Base-by-base conservation (phyloP, 2,113 vertebrate species). In the Vicugna pacos region DNA sequence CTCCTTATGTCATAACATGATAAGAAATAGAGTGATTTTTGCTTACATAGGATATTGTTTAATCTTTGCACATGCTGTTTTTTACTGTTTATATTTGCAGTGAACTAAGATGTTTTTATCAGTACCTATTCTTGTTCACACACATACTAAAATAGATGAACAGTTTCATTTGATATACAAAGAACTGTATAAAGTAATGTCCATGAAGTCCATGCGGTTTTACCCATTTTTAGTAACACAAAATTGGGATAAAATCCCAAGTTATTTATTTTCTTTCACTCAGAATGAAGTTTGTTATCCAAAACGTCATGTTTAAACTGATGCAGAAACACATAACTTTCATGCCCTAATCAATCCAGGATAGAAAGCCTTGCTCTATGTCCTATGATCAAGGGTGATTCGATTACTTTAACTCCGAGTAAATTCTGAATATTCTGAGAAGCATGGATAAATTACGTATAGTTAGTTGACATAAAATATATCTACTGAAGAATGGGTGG, bases 1-100 rank as follows among this genome's bases (percentile, higher is more conserved):
- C 95, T 97, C 89, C 24, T 96, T 98, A 98, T 98, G 98, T 98
- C 98, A 98, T 97, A 98, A 98, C 98, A 98, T 97, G 67, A 91
- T 97, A 98, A 96, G 96, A 98, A 98, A 98, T 97, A 97, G 88
- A 93, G 77, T 95, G 97, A 97, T 97, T 98, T 86, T 98, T 97
- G 58, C 91, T 96, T 88, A 89, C 58, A 67, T 67, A 5, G 91
- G 87, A 69, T 93, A 95, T 94, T 81, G 6, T 46, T 97, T 97
- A 97, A 97, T 98, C 97, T 97, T 97, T 95, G 35, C 22, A 84
- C 85, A 86, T 91, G 17, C 12, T 95, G 50, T 95, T 98, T 95
- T 95, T 93, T 97, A 85, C 75, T 98, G 92, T 97, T 98, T 67
- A 90, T 96, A 93, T 97, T 76, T 94, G 32, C 67, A 92, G 5